Evolutionary conservation across 2,113 vertebrate genomes (phyloP), one percentile per base, ranked within the genome.

Genomic region (Periophthalmus modestus): DNA sequence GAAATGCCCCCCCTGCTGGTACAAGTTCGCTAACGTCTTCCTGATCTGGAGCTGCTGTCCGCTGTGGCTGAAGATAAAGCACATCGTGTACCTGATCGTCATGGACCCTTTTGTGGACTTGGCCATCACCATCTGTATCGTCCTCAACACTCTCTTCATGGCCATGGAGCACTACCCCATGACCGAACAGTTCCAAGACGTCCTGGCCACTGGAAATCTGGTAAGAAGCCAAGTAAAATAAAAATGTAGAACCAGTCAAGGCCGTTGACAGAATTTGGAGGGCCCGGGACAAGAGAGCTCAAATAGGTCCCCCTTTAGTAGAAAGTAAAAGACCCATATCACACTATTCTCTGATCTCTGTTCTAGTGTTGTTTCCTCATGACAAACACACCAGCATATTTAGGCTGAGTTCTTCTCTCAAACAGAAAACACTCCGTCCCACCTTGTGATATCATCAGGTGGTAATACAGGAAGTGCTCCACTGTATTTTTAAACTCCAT

Each of bases 151-250:
- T 0, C 77, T 98, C 34, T 99, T 99, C 86, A 99, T 99, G 98
- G 98, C 98, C 1, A 98, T 99, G 97, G 98, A 99, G 82, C 97
- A 99, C 80, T 96, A 99, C 73, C 98, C 98, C 0, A 99, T 99
- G 97, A 96, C 97, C 0, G 21, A 61, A 0, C 77, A 95, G 0
- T 99, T 99, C 21, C 92, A 95, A 33, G 81, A 89, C 0, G 96
- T 98, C 80, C 93, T 99, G 68, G 7, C 87, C 2, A 95, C 96
- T 0, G 98, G 98, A 50, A 99, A 99, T 69, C 91, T 98, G 97
- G 98, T 99, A 89, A 96, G 71, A 16, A 28, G 18, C n/a, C 0
- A 52, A 54, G 19, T 0, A n/a, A 9, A 55, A 55, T 21, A 21
- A 21, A 55, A 21, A 21, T 9, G 2, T 7, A 21, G 54, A 21